Conservation (phyloP, 2,888 invertebrate species). For the Cephus runcator region DNA sequence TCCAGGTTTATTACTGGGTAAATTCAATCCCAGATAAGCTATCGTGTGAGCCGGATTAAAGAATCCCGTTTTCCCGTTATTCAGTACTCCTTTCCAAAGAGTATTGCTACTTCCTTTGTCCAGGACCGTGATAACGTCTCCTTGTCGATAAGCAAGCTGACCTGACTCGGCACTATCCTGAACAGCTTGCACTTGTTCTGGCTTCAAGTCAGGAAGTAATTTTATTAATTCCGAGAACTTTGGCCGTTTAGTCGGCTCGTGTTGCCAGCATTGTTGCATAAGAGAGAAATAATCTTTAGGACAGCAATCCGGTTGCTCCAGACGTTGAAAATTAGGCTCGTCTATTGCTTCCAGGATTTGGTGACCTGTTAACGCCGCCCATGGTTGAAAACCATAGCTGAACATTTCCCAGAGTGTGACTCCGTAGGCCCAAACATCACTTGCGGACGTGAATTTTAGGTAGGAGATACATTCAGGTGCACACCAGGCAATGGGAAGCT, state of each 20-base stretch:
- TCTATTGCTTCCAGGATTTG: constrained; percentile 97
- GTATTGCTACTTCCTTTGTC: constrained; percentile 74
- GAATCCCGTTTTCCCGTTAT: constrained; percentile 90
- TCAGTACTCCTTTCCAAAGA: constrained; percentile 91
- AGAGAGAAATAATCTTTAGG: constrained; percentile 91
- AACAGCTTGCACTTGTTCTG: constrained; percentile 92
- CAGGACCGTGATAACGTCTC: constrained; percentile 92
- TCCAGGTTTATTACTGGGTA: constrained; percentile 72
- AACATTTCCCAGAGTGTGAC: constrained; percentile 99
- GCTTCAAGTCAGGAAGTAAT: constrained; percentile 85
- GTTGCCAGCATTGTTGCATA: constrained; percentile 97
- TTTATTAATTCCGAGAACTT: constrained; percentile 87
- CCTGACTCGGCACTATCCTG: constrained; percentile 73
- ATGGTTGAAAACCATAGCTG: constrained; percentile 97
- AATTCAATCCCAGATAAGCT: constrained; percentile 84
- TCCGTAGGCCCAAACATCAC: constrained; percentile 98
- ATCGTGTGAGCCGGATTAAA: constrained; percentile 93
- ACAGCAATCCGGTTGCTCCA: constrained; percentile 95
- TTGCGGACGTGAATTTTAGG: constrained; percentile 93
- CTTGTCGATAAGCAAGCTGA: constrained; percentile 84
- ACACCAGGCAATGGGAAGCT: constrained; percentile 98
- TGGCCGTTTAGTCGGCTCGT: constrained; percentile 88
- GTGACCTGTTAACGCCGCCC: constrained; percentile 93
- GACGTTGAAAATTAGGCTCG: constrained; percentile 86
- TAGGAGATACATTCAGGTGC: constrained; percentile 98